Conservation (phyloP, 1,140 invertebrate genomes). For the Adoxophyes honmai region DNA sequence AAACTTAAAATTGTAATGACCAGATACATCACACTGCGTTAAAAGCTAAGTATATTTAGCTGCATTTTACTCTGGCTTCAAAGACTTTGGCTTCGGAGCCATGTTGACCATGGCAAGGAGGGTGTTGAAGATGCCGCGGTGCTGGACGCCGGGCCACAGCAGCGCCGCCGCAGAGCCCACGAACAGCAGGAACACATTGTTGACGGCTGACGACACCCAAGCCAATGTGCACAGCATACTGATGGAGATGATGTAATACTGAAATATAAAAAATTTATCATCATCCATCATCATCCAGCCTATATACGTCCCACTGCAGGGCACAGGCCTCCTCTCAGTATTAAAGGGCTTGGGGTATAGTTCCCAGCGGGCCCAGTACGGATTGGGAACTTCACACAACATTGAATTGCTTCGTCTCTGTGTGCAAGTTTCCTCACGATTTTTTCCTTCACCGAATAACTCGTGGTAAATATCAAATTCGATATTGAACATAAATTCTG, state of each 20-base stretch:
- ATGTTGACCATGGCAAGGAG: constrained; percentile 48
- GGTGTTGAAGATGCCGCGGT: constrained; percentile 48
- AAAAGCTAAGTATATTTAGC: constrained; percentile 28
- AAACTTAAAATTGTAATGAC: constrained; percentile 63
- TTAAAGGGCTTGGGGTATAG: too few relatives aligned
- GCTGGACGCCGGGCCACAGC: constrained; percentile 77
- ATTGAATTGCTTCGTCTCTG: too few relatives aligned
- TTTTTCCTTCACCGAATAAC: too few relatives aligned
- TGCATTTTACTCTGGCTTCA: constrained; percentile 45
- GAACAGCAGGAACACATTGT: constrained; percentile 90
- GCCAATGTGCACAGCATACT: constrained; percentile 81
- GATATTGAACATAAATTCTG: too few relatives aligned
- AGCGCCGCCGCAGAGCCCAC: constrained; percentile 75
- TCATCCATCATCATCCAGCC: too few relatives aligned
- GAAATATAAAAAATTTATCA: constrained; percentile 56
- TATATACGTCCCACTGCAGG: too few relatives aligned
- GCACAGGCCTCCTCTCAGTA: too few relatives aligned
- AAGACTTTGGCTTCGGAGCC: constrained; percentile 38
- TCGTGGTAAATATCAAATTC: too few relatives aligned
- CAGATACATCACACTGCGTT: constrained; percentile 51
- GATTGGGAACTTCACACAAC: too few relatives aligned
- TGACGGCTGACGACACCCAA: constrained; percentile 88
- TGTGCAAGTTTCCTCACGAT: too few relatives aligned
- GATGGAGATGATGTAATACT: constrained; percentile 88
- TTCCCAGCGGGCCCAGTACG: too few relatives aligned